phyloP scores from a whole-genome alignment of 2,113 vertebrate genomes.

The Podiceps cristatus region DNA sequence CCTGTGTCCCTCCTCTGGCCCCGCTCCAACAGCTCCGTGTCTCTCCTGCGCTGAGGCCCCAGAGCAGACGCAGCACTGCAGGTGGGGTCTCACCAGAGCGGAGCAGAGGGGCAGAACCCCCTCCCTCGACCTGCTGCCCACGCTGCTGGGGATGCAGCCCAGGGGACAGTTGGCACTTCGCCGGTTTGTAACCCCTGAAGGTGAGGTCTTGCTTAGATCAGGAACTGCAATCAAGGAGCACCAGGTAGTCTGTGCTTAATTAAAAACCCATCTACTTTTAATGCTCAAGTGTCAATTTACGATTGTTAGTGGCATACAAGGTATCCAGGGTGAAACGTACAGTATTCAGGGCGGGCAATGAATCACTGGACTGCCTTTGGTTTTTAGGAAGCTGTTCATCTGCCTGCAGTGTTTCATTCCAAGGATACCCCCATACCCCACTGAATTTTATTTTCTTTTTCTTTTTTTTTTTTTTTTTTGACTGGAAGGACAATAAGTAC shows the following conservation, averaged over 20 bases:
- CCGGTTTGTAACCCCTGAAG: neutral
- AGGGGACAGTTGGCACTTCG: no score
- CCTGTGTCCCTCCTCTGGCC: no score
- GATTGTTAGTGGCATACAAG: neutral
- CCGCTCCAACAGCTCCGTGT: no score
- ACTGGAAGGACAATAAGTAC: conserved; percentile 12
- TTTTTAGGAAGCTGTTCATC: neutral
- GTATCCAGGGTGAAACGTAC: neutral
- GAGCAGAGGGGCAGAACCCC: no score
- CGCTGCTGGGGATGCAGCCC: no score
- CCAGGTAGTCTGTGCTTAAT: neutral
- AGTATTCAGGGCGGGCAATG: neutral
- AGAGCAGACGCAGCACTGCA: no score
- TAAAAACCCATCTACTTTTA: neutral
- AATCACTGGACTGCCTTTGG: neutral
- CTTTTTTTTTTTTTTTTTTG: neutral
- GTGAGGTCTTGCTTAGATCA: neutral
- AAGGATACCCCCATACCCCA: neutral
- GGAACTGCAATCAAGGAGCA: neutral
- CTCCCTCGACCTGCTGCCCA: no score
- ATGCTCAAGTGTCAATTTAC: neutral
- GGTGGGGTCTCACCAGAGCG: no score
- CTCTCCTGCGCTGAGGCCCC: no score
- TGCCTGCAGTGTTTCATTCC: neutral
- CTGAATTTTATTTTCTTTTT: neutral